Evolutionary conservation across 2,113 vertebrate genomes (phyloP).

Genomic region (Lophotis ruficrista): DNA sequence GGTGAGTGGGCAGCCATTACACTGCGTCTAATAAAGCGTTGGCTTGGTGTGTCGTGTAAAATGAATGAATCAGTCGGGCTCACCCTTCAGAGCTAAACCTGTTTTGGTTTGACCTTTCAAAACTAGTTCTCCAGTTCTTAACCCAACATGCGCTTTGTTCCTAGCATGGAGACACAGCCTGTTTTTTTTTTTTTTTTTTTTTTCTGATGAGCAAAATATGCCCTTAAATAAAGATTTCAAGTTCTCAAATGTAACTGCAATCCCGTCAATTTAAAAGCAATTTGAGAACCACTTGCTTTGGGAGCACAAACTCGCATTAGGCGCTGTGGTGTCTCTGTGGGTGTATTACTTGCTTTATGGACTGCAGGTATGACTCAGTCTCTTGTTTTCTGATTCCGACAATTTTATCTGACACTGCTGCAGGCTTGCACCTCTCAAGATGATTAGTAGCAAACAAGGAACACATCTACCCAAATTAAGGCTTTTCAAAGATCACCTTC

Average conservation of each 20-base stretch:
- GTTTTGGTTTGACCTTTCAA: not conserved
- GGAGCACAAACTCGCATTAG: not conserved
- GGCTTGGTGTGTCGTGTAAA: not conserved
- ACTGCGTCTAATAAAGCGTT: not conserved
- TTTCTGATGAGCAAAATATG: not conserved
- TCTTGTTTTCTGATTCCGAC: not conserved
- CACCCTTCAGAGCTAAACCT: fast-evolving
- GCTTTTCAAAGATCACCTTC: not conserved
- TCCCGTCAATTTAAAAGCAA: not conserved
- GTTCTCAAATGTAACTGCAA: not conserved
- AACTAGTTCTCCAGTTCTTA: not conserved
- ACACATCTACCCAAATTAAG: not conserved
- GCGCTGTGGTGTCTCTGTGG: not conserved
- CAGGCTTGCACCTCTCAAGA: not conserved
- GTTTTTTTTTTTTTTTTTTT: not conserved
- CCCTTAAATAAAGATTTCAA: not conserved
- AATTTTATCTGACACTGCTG: not conserved
- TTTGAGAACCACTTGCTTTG: not conserved
- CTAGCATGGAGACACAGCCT: not conserved
- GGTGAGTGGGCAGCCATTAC: not conserved
- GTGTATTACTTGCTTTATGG: not conserved
- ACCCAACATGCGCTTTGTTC: not conserved
- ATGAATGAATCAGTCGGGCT: not conserved
- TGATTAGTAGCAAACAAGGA: not conserved
- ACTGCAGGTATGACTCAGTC: not conserved